phyloP scores from a whole-genome alignment of 2,113 vertebrate genomes.

The Accipiter cooperii region DNA sequence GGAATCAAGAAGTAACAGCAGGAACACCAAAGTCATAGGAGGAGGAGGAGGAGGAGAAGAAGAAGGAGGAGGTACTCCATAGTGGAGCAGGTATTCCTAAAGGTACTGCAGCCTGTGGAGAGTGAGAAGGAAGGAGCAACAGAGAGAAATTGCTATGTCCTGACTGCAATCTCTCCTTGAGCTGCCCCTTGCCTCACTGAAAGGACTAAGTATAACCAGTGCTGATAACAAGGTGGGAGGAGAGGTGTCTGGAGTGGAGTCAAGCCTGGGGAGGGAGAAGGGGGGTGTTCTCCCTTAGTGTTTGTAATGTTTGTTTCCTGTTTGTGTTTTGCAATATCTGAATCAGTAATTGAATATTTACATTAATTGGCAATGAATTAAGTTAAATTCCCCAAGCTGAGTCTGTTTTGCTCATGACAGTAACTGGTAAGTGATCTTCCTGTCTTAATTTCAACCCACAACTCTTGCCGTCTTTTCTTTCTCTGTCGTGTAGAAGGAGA shows the following conservation, averaged over 20 bases:
- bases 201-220: not conserved
- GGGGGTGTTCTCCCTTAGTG: not conserved
- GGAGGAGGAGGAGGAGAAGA: too few species aligned
- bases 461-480: not conserved
- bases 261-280: not conserved
- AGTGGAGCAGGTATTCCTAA: not conserved
- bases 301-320: not conserved
- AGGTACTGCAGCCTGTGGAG: not conserved
- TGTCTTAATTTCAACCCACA: not conserved
- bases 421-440: not conserved
- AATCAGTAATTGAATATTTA: not conserved
- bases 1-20: not conserved
- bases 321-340: not conserved
- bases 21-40: not conserved
- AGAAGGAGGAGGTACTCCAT: not conserved
- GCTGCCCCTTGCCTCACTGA: not conserved
- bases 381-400: not conserved
- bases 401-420: not conserved
- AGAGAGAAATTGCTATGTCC: not conserved
- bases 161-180: not conserved
- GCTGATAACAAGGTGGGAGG: not conserved
- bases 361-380: not conserved
- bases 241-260: not conserved
- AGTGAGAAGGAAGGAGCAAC: not conserved
- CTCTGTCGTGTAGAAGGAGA: not conserved